These are phyloP conservation scores for Emys orbicularis DNA, from an alignment of 2,797 vertebrate genomes.

Conservation along the genomic window DNA sequence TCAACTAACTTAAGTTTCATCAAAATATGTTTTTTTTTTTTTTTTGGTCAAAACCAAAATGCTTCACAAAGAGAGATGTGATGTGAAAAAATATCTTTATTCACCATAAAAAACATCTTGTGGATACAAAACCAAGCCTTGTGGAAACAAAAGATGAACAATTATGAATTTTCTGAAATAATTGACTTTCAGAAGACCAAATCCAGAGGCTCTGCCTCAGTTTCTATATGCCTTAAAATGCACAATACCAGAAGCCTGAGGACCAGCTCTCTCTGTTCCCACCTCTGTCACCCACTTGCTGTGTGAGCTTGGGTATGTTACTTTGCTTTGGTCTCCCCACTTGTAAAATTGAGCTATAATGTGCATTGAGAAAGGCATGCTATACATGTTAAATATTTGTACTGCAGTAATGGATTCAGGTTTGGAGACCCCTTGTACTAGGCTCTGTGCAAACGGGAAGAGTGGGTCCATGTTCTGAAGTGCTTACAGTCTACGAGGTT, in stretches of 20 bases:
- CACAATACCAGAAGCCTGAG: neutral
- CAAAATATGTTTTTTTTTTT: no score
- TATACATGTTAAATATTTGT: neutral
- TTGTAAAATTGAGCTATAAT: neutral
- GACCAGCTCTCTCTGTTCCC: neutral
- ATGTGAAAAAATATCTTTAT: no score
- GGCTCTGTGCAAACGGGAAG: neutral
- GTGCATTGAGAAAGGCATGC: neutral
- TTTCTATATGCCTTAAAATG: neutral
- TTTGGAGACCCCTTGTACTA: neutral
- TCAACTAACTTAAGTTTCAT: no score
- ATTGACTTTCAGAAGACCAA: neutral
- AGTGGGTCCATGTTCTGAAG: neutral
- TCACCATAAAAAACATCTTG: no score
- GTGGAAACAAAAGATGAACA: neutral
- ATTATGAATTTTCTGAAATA: neutral
- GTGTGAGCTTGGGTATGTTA: neutral
- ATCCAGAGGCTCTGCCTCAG: neutral
- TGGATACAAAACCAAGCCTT: neutral
- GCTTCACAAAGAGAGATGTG: no score
- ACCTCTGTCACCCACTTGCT: neutral
- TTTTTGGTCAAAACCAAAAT: no score
- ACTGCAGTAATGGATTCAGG: neutral
- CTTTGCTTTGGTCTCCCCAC: neutral
- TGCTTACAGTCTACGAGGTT: neutral